phyloP scores from a whole-genome alignment of 2,888 invertebrate species.

The Patella depressa region DNA sequence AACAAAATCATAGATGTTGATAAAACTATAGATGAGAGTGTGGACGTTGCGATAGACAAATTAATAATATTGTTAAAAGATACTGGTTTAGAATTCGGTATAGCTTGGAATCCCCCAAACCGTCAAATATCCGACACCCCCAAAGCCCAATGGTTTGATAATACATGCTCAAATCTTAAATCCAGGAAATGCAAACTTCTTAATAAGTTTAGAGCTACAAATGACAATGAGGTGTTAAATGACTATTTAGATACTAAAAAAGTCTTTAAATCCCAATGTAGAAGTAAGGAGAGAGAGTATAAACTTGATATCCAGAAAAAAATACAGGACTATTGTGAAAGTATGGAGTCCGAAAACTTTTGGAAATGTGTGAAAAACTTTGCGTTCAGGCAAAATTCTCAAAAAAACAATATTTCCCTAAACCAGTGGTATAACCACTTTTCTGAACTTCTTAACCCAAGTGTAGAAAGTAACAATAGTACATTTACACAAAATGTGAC shows the following conservation, averaged over 20 bases:
- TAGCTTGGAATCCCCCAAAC: not conserved
- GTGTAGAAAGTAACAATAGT: not conserved
- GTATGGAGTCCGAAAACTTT: not conserved
- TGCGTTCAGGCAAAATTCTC: not conserved
- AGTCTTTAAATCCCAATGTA: not conserved
- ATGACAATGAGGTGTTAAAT: not conserved
- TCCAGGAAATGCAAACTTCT: not conserved
- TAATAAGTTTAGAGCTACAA: not conserved
- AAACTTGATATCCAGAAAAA: not conserved
- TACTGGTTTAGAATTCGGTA: not conserved
- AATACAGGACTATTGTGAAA: not conserved
- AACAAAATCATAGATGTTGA: not conserved
- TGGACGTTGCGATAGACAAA: not conserved
- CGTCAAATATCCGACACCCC: not conserved
- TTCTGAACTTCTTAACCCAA: not conserved
- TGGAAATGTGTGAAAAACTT: not conserved
- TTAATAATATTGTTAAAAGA: not conserved
- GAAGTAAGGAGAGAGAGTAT: not conserved
- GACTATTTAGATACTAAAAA: not conserved
- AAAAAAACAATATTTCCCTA: not conserved
- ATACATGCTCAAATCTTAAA: not conserved
- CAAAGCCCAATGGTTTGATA: not conserved
- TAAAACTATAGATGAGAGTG: not conserved
- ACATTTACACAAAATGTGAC: not conserved
- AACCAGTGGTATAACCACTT: slow-evolving; percentile 1